These are phyloP conservation scores for Sarcoramphus papa DNA, from an alignment of 2,797 vertebrate species.

Conservation along the genomic window DNA sequence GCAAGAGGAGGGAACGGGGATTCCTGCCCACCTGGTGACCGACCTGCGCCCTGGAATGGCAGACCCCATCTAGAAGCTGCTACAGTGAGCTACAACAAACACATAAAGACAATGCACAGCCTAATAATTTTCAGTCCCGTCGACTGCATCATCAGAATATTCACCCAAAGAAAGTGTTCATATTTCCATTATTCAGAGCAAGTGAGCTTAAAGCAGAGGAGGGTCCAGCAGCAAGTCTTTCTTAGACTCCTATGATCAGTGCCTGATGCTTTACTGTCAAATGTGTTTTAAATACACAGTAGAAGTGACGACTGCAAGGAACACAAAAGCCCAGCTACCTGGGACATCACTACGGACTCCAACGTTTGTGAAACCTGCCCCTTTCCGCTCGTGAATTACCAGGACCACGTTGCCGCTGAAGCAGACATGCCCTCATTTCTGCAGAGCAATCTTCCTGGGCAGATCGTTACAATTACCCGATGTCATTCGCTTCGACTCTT, in stretches of 20 bases:
- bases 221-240: background rate
- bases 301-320: background rate
- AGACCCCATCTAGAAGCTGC: background rate
- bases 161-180: background rate
- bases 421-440: background rate
- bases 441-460: background rate
- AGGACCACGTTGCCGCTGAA: background rate
- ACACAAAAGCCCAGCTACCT: background rate
- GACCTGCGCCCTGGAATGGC: background rate
- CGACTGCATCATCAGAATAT: background rate
- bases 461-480: rapidly evolving
- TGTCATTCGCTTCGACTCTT: background rate
- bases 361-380: background rate
- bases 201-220: background rate
- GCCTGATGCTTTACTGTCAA: background rate
- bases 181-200: background rate
- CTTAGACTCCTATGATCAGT: background rate
- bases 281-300: background rate
- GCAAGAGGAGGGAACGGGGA: background rate
- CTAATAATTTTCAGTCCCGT: background rate
- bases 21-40: background rate
- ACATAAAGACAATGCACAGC: background rate
- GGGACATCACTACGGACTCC: background rate
- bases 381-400: background rate
- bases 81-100: background rate